A percentile compares a stretch with the other conserved stretches of the same genome.
phyloP scores from a whole-genome alignment of 2,888 invertebrate genomes.

The Lacanobia oleracea region DNA sequence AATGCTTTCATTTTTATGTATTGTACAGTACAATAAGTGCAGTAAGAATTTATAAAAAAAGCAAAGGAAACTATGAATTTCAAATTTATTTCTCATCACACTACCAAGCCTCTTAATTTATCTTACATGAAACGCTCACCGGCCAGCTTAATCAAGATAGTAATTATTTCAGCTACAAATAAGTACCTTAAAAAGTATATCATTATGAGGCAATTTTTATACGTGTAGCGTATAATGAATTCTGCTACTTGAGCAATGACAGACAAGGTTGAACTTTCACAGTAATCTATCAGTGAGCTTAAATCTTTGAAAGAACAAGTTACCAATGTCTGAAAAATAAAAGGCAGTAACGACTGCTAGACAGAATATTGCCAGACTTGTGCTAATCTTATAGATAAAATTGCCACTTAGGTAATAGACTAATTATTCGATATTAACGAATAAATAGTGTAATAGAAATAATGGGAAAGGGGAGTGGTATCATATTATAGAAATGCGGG shows the following conservation, averaged over 20 bases:
- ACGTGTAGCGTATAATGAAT: constrained; percentile 7
- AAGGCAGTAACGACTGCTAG: neutral
- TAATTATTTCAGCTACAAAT: constrained; percentile 7
- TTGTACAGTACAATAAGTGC: too few species aligned
- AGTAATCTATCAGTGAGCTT: neutral
- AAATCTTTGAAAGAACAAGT: neutral
- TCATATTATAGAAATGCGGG: too few species aligned
- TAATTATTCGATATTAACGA: too few species aligned
- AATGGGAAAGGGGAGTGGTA: too few species aligned
- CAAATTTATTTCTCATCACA: neutral
- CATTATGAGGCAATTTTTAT: constrained; percentile 24
- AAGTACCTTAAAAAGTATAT: neutral
- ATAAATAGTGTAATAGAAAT: too few species aligned
- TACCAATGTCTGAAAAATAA: neutral
- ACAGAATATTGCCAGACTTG: neutral
- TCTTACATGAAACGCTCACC: constrained; percentile 5
- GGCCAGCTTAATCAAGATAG: constrained; percentile 24
- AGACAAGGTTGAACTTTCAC: constrained; percentile 29
- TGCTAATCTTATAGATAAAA: neutral
- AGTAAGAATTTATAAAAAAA: too few species aligned
- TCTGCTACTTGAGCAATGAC: constrained; percentile 33
- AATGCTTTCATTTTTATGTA: too few species aligned
- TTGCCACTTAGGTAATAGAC: too few species aligned
- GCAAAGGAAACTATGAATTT: too few species aligned
- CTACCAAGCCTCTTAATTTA: neutral